Evolutionary conservation across 2,113 vertebrate genomes (phyloP), one percentile per base, ranked within the genome.

Genomic region (Speoplatyrhinus poulsoni): DNA sequence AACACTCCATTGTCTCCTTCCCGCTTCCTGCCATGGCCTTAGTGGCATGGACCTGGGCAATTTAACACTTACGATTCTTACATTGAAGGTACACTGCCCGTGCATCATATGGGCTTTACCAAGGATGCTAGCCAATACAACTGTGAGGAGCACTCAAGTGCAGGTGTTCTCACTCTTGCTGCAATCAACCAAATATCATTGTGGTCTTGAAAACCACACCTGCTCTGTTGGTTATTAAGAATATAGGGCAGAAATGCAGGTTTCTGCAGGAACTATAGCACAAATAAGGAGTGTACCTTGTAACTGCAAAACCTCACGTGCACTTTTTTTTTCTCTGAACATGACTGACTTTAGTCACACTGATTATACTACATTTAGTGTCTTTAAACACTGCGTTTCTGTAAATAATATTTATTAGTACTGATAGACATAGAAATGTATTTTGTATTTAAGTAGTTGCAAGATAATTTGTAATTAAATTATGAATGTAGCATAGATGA

Each of bases 301-400:
- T 26, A 26, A 26, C 26, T 26, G 26, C 26, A 26, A 26, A 26
- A 26, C 36, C 71, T 52, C 0, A 12, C 69, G 78, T 82, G 69
- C 76, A 85, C 78, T 8, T 66, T 79, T 33, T 33, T 26, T 32
- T 58, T 55, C 17, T 26, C 7, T 12, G 26, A 50, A 8, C n/a
- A 17, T 55, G 54, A 19, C 46, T 12, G 19, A 33, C 8, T 46
- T 41, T 13, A 13, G 15, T 65, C 52, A 63, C 17, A 57, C 48
- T 69, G 19, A 80, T 46, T 54, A 17, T 26, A 19, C 19, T 57
- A 48, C 64, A 70, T 58, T 52, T 62, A 69, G 7, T 53, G 46
- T 78, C 54, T 76, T 26, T 72, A 59, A 62, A 72, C 50, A 11
- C n/a, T 76, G 56, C 36, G 6, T 47, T 16, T 16, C 33, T 75